These are phyloP conservation scores for Drosophila setifemur DNA, from an alignment of 1,140 invertebrate genomes.

Conservation along the genomic window DNA sequence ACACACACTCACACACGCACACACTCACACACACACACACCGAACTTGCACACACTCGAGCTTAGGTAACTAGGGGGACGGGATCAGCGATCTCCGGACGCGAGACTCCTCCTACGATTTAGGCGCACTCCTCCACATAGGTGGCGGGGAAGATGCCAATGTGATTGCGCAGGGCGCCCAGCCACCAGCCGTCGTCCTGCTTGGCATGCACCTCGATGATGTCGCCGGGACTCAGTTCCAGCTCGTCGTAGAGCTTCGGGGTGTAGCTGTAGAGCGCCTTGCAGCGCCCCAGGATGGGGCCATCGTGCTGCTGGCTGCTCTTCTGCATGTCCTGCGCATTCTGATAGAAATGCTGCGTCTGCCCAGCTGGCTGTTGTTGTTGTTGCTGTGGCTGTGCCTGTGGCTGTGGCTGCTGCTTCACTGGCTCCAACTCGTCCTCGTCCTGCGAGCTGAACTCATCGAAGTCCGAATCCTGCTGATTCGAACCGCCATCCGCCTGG, in stretches of 20 bases:
- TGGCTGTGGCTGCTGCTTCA: constrained; percentile 21
- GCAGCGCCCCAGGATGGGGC: constrained; percentile 83
- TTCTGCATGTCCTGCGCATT: constrained; percentile 67
- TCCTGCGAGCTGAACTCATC: constrained; percentile 91
- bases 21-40: neutral
- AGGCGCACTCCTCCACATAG: constrained; percentile 89
- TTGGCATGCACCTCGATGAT: constrained; percentile 94
- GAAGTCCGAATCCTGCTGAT: constrained; percentile 91
- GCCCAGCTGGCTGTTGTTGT: constrained; percentile 9
- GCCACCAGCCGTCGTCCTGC: constrained; percentile 97
- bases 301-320: constrained; percentile 15
- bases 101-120: no score
- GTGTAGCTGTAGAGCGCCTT: constrained; percentile 94
- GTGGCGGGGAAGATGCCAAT: constrained; percentile 96
- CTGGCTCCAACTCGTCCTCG: constrained; percentile 83
- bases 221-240: constrained; percentile 92
- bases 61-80: constrained; percentile 15
- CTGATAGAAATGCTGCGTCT: constrained; percentile 64
- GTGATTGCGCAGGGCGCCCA: constrained; percentile 92
- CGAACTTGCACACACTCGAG: constrained; percentile 8
- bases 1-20: neutral
- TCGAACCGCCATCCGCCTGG: constrained; percentile 91
- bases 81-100: constrained; percentile 8
- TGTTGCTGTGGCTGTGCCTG: neutral
- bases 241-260: constrained; percentile 93